Percentiles rank a stretch among this genome's conserved stretches.
Conservation (phyloP, 2,888 invertebrate genomes). For the Epinotia nisella region DNA sequence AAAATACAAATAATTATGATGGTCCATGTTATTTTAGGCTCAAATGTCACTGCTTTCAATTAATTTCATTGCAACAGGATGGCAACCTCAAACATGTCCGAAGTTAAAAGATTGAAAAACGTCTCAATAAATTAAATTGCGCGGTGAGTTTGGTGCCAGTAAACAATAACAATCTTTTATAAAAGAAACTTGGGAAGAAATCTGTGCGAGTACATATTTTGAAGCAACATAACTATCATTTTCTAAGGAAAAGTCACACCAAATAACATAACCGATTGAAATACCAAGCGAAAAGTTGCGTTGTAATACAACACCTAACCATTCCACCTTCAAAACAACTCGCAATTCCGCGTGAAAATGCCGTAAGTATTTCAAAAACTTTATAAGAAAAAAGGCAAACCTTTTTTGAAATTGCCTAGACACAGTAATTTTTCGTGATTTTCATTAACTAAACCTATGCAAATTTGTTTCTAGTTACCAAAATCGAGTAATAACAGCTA, state of each 20-base stretch:
- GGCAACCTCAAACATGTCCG: not conserved
- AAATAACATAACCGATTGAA: not conserved
- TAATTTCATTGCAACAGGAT: not conserved
- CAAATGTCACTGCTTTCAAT: not conserved
- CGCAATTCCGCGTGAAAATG: slow-evolving; percentile 4
- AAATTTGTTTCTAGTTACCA: not conserved
- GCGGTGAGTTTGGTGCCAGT: slow-evolving; percentile 43
- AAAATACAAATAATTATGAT: not conserved
- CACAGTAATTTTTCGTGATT: not conserved
- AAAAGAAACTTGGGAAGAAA: not conserved
- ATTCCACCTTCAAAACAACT: not conserved
- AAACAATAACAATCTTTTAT: slow-evolving; percentile 13
- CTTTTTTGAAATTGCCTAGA: not conserved
- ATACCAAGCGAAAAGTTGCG: slow-evolving; percentile 2
- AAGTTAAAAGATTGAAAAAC: slow-evolving; percentile 25
- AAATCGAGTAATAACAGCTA: not conserved
- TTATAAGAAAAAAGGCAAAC: not conserved
- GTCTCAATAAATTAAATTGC: slow-evolving; percentile 12
- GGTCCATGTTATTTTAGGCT: not conserved
- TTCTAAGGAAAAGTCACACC: not conserved
- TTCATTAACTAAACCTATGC: not conserved
- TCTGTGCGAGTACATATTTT: not conserved
- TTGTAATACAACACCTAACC: slow-evolving; percentile 19
- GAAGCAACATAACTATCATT: not conserved
- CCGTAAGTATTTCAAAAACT: slow-evolving; percentile 12